These are phyloP conservation scores for Hypanus sabinus DNA, from an alignment of 2,113 vertebrate genomes.

Conservation along the genomic window DNA sequence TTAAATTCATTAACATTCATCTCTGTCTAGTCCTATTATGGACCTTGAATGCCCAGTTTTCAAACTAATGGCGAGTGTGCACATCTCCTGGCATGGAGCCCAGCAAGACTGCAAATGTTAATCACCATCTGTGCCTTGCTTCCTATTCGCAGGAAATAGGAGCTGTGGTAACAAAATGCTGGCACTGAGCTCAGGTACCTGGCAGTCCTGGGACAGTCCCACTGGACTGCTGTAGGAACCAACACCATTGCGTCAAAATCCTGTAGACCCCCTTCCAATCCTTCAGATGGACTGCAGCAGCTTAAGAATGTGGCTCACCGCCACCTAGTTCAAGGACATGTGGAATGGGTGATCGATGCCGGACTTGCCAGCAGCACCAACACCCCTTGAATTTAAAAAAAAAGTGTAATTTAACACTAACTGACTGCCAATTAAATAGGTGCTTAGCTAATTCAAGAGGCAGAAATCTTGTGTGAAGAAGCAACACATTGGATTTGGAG, in stretches of 20 bases:
- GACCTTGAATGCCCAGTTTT: not conserved
- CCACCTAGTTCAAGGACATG: too few species aligned
- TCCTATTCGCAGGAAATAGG: not conserved
- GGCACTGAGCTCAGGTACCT: not conserved
- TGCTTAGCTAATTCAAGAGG: not conserved
- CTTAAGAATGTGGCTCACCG: too few species aligned
- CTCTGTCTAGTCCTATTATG: not conserved
- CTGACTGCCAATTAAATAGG: not conserved
- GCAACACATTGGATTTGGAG: too few species aligned
- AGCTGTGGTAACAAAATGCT: not conserved
- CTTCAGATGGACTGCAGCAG: too few species aligned
- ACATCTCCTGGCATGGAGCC: not conserved
- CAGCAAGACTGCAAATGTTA: not conserved
- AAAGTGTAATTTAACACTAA: not conserved
- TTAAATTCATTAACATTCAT: not conserved
- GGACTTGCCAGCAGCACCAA: too few species aligned
- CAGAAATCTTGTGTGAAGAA: too few species aligned
- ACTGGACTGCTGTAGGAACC: too few species aligned
- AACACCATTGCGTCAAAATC: too few species aligned
- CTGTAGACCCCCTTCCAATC: too few species aligned
- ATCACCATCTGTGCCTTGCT: not conserved
- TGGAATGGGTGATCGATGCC: too few species aligned
- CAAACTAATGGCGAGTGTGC: not conserved
- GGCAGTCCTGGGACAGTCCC: not conserved
- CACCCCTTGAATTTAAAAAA: too few species aligned